Conservation (phyloP, 2,797 vertebrate species). For the Podarcis siculus region DNA sequence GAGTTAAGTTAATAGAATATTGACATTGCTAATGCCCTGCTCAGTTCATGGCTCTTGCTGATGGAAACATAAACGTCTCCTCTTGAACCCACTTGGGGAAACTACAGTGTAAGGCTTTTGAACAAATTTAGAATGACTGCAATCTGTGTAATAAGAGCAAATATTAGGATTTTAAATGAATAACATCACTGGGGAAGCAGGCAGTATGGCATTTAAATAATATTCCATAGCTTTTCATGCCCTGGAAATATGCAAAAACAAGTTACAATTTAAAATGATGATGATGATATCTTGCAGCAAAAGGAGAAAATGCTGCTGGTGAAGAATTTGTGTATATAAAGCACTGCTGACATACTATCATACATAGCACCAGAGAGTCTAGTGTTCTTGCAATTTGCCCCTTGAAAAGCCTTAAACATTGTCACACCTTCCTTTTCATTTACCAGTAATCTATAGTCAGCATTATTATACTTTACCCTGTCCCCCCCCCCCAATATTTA, state of each 20-base stretch:
- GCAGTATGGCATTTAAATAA: background rate
- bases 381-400: background rate
- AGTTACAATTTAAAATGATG: background rate
- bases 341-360: background rate
- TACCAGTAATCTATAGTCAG: background rate
- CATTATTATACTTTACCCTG: conserved; percentile 11
- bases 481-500: background rate
- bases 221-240: background rate
- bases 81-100: background rate
- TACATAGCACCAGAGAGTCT: background rate
- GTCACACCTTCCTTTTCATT: conserved; percentile 5
- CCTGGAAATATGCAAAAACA: background rate
- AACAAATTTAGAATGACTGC: background rate
- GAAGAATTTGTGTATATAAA: background rate
- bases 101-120: background rate
- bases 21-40: background rate
- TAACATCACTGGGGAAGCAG: background rate
- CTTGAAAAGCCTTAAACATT: background rate
- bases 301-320: background rate
- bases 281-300: background rate
- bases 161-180: background rate
- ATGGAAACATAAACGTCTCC: conserved; percentile 4
- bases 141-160: conserved; percentile 15
- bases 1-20: background rate
- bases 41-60: background rate